These are phyloP conservation scores for Trichosurus vulpecula DNA, from an alignment of 2,797 vertebrate species.

Conservation along the genomic window DNA sequence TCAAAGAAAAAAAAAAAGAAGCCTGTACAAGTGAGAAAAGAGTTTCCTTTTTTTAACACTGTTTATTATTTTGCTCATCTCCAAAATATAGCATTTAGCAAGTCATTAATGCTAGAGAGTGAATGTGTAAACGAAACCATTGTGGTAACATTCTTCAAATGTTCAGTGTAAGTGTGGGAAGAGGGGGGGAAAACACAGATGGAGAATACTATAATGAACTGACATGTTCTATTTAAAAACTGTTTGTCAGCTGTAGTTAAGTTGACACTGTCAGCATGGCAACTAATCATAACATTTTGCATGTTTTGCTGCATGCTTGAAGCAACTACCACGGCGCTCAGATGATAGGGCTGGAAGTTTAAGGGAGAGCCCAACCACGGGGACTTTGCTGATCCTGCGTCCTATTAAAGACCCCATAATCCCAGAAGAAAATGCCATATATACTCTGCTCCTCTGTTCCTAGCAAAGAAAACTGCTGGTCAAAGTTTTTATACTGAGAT, in stretches of 20 bases:
- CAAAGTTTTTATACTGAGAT: slow-evolving; percentile 46
- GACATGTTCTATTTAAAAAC: slow-evolving; percentile 88
- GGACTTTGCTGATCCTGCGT: slow-evolving; percentile 10
- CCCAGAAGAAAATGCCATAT: slow-evolving; percentile 50
- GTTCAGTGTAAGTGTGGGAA: slow-evolving; percentile 78
- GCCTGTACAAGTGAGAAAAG: slow-evolving; percentile 48
- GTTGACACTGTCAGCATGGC: slow-evolving; percentile 87
- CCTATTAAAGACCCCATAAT: slow-evolving; percentile 16
- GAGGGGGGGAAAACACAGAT: slow-evolving; percentile 78
- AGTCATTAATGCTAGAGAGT: slow-evolving; percentile 72
- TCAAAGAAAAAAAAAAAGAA: not conserved
- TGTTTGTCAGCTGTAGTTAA: slow-evolving; percentile 87
- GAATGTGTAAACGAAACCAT: slow-evolving; percentile 79
- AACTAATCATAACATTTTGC: slow-evolving; percentile 86
- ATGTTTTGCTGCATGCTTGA: slow-evolving; percentile 75
- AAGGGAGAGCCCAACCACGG: slow-evolving; percentile 40
- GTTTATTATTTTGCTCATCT: slow-evolving; percentile 67
- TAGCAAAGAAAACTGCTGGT: slow-evolving; percentile 63
- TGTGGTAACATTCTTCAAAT: slow-evolving; percentile 81
- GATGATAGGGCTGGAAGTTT: slow-evolving; percentile 68
- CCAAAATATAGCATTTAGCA: slow-evolving; percentile 68
- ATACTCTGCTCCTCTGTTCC: not conserved
- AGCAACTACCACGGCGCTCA: slow-evolving; percentile 46
- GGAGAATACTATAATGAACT: slow-evolving; percentile 86
- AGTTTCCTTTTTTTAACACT: slow-evolving; percentile 48